Base-by-base conservation (phyloP, 2,888 invertebrate genomes). In the Tetragnatha montana region DNA sequence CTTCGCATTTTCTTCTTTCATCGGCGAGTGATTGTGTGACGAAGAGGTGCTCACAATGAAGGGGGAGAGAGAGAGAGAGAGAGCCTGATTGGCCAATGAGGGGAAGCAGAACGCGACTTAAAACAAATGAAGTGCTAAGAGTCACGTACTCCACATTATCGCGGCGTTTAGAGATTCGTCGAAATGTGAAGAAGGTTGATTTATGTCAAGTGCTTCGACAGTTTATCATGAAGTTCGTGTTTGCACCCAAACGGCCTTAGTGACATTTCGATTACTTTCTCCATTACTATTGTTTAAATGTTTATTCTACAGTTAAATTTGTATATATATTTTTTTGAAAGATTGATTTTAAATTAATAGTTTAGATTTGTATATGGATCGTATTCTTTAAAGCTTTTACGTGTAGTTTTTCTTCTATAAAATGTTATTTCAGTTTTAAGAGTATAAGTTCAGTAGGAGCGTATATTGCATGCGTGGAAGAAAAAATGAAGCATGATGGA, bases 61-160 rank as follows among this genome's bases (percentile, higher is more conserved):
- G 47, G 49, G 19, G 50, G 49, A 49, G n/a, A n/a, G n/a, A n/a
- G n/a, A n/a, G 35, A 35, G 35, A 4, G 35, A 35, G 50, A 60
- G 50, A 78, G 60, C 19, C 49, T 60, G 17, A 22, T 19, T 8
- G 50, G 78, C 21, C 8, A 51, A 21, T 21, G 22, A 14, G 60
- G 60, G 60, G 22, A 78, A 17, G 22, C 60, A 51, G 60, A 78
- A 78, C 14, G 60, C 60, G 78, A 35, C 60, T 50, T 10, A 60
- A 60, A 60, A 60, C 60, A 60, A 78, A 78, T 68, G 60, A 78
- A 78, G 60, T 22, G 78, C 60, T 22, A 60, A 78, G n/a, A 60
- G 78, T 78, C 78, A 60, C 60, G 78, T 78, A 21, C 78, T 21
- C 10, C 12, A 21, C 21, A 17, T 22, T 78, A 14, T 17, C 14